Percentiles rank a stretch among this genome's conserved stretches.
phyloP scores from a whole-genome alignment of 2,113 vertebrate species.

The Catharus fuscescens region DNA sequence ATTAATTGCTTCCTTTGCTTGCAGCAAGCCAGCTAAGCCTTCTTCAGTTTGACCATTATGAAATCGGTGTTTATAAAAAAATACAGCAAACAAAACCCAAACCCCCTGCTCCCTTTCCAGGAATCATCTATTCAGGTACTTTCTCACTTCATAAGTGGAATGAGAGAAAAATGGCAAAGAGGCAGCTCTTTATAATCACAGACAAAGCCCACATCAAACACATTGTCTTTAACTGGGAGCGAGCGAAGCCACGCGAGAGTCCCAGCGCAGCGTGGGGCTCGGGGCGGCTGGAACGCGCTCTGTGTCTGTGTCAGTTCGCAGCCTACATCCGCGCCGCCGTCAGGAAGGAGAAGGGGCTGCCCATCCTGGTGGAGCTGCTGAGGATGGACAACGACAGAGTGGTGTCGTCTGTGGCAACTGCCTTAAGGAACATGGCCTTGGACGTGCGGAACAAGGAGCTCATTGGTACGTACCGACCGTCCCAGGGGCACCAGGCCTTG shows the following conservation, averaged over 20 bases:
- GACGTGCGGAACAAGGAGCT: slow-evolving; percentile 98
- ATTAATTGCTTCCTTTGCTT: background rate
- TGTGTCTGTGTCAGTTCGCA: slow-evolving; percentile 82
- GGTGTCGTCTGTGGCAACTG: slow-evolving; percentile 95
- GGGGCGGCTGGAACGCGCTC: background rate
- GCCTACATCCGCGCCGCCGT: slow-evolving; percentile 95
- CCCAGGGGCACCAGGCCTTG: rapidly evolving
- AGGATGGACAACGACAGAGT: slow-evolving; percentile 98
- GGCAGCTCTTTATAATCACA: background rate
- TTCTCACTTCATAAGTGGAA: background rate
- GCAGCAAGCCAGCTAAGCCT: slow-evolving; percentile 29
- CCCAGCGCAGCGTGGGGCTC: background rate
- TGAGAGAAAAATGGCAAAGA: background rate
- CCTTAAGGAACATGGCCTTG: slow-evolving; percentile 95
- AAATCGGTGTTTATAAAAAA: background rate
- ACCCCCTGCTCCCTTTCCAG: background rate
- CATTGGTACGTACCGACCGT: slow-evolving; percentile 78
- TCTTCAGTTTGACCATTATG: slow-evolving; percentile 14
- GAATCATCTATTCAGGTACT: background rate
- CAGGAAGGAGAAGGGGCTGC: slow-evolving; percentile 96
- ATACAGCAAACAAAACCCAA: background rate
- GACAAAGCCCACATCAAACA: rapidly evolving
- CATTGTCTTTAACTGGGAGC: background rate
- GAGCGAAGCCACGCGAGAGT: too few species aligned
- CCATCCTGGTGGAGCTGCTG: slow-evolving; percentile 96